Base-by-base conservation (phyloP, 1,140 invertebrate genomes). In the Drosophila melanica region DNA sequence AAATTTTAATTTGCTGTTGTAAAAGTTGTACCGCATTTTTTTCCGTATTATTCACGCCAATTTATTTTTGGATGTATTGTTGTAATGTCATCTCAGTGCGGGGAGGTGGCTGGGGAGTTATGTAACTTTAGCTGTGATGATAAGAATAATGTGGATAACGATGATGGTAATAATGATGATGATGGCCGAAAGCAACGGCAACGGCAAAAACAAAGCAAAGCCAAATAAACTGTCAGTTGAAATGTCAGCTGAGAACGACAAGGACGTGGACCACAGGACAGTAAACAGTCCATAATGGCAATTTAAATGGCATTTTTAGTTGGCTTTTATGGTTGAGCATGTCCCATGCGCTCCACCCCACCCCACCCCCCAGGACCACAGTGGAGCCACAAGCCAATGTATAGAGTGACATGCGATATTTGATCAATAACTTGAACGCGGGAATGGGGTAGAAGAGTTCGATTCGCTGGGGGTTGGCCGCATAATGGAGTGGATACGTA, bases 251-350 rank as follows among this genome's bases (percentile, higher is more conserved):
- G 30, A 27, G 33, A 33, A 9, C 35, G 18, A 68, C 37, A n/a
- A 53, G 55, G 16, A 62, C n/a, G 6, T 20, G 27, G 48, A 48
- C 78, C 54, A 79, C 44, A 72, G 64, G 62, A 81, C 64, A 85
- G 75, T 87, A 87, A 85, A 85, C 75, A 85, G 77, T 68, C 81
- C 63, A 85, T 85, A 85, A 85, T 69, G 77, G 81, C 78, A 81
- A 87, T 87, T 81, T 81, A 86, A 86, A 87, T 86, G 82, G 69
- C 82, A 86, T 81, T 86, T 87, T 81, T 86, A 86, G 81, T 87
- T 86, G 71, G 63, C 79, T 77, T 85, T 85, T 79, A 76, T 79
- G 77, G 77, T 65, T 27, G 55, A 44, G 75, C 45, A 37, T 55
- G 62, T 18, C 18, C n/a, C 1, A n/a, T 37, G 2, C 30, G 42